Conservation (phyloP, 2,113 vertebrate genomes). For the Beaufortia kweichowensis region DNA sequence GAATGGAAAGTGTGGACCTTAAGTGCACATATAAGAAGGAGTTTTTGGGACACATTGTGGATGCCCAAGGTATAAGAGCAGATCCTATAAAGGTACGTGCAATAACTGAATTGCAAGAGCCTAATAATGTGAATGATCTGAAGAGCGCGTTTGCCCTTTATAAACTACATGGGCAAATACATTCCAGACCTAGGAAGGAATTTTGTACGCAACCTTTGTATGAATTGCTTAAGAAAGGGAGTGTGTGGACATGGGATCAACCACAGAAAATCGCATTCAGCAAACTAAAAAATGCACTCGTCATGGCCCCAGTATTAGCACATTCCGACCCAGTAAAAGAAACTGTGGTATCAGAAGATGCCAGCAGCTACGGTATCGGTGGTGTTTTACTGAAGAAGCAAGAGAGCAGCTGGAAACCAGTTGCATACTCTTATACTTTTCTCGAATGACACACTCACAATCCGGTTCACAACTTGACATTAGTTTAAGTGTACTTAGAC, state of each 20-base stretch:
- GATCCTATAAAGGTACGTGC: constrained; percentile 20
- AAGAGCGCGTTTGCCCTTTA: not conserved
- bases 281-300: not conserved
- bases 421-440: constrained; percentile 47
- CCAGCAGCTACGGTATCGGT: constrained; percentile 35
- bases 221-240: not conserved
- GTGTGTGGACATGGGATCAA: not conserved
- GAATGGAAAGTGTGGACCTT: no score
- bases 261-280: not conserved
- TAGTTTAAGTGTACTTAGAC: no score
- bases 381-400: constrained; percentile 31
- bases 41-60: constrained; percentile 31
- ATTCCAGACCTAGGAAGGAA: not conserved
- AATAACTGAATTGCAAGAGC: no score
- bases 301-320: not conserved
- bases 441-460: no score
- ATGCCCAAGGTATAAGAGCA: not conserved
- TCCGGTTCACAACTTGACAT: no score
- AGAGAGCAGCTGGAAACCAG: constrained; percentile 8
- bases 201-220: no score
- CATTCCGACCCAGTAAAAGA: not conserved
- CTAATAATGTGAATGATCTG: no score
- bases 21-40: not conserved
- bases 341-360: constrained; percentile 38
- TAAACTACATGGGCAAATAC: not conserved